Evolutionary conservation across 2,113 vertebrate species (phyloP).

Genomic region (Nothocercus julius): DNA sequence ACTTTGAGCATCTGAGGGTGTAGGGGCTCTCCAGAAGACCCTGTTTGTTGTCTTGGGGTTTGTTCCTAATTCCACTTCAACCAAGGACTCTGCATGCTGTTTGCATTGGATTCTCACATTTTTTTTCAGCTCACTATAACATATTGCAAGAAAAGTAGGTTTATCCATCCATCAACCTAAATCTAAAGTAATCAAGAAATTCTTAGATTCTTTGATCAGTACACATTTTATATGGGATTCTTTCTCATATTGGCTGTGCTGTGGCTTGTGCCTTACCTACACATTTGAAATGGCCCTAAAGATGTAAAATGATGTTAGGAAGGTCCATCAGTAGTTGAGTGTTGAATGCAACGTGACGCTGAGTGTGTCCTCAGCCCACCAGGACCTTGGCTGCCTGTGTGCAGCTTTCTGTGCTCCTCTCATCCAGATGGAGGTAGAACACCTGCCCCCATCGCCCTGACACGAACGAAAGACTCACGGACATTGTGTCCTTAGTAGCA

Average conservation of each 20-base stretch:
- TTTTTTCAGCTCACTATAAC: neutral
- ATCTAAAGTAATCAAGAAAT: neutral
- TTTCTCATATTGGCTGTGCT: neutral
- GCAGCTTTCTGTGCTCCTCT: neutral
- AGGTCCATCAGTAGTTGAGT: neutral
- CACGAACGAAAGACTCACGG: neutral
- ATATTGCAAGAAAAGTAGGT: neutral
- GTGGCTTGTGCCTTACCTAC: neutral
- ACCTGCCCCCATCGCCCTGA: neutral
- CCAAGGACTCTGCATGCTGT: neutral
- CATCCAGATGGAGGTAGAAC: neutral
- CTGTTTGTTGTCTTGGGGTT: accelerated
- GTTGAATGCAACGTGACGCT: neutral
- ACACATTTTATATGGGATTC: neutral
- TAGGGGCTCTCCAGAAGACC: neutral
- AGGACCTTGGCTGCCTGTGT: neutral
- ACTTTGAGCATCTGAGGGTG: neutral
- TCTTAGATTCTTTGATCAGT: neutral
- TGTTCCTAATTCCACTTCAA: neutral
- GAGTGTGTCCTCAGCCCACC: neutral
- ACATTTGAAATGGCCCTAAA: neutral
- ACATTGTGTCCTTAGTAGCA: neutral
- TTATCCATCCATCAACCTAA: neutral
- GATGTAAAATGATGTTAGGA: neutral
- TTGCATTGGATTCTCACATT: neutral